Evolutionary conservation across 2,888 invertebrate species (phyloP).

Genomic region (Hypolimnas misippus): DNA sequence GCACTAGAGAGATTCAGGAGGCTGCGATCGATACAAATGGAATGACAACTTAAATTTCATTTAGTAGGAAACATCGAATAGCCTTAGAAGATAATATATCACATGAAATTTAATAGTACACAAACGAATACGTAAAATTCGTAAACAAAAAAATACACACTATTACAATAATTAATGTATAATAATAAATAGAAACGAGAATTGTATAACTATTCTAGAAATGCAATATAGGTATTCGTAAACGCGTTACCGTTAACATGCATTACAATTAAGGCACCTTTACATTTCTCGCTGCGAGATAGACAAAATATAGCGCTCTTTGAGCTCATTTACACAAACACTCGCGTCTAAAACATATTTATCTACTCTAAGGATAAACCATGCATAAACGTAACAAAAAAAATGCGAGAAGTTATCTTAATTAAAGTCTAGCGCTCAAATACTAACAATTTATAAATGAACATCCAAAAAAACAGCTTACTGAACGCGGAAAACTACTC

Average conservation of each 20-base stretch:
- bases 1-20: conserved; percentile 75
- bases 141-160: conserved; percentile 76
- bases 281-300: conserved; percentile 53
- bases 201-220: conserved; percentile 80
- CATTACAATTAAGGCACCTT: conserved; percentile 75
- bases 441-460: conserved; percentile 66
- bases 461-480: conserved; percentile 48
- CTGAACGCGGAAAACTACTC: conserved; percentile 15
- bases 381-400: conserved; percentile 64
- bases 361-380: conserved; percentile 72
- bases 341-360: conserved; percentile 73
- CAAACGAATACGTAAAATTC: conserved; percentile 72
- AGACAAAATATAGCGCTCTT: conserved; percentile 46
- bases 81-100: conserved; percentile 79
- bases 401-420: conserved; percentile 55
- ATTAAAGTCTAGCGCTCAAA: conserved; percentile 65
- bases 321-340: conserved; percentile 44
- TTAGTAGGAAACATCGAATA: conserved; percentile 60
- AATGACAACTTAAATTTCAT: conserved; percentile 65
- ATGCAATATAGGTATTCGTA: conserved; percentile 76
- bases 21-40: conserved; percentile 48
- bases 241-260: conserved; percentile 69
- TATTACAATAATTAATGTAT: conserved; percentile 69
- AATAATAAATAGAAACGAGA: conserved; percentile 78
- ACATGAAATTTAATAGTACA: conserved; percentile 80